Conservation (phyloP, 2,113 vertebrate species). For the Poeciliopsis turrubarensis region DNA sequence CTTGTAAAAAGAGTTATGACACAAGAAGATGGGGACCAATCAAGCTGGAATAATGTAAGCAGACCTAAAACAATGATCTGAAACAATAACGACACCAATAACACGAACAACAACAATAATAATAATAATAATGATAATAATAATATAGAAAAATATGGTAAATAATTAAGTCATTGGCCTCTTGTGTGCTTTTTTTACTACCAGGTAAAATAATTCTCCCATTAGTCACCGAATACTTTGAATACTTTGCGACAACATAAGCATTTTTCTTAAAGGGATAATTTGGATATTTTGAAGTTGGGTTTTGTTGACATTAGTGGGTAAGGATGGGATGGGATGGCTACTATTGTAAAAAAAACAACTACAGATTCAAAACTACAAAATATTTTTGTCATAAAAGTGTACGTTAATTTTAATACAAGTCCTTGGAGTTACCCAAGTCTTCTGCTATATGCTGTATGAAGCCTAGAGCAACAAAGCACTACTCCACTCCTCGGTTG, state of each 20-base stretch:
- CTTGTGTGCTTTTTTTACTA: neutral
- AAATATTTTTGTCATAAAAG: neutral
- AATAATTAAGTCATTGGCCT: no score
- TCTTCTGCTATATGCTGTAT: no score
- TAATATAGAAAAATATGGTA: no score
- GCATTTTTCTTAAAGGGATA: neutral
- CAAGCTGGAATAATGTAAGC: neutral
- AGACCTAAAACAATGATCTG: neutral
- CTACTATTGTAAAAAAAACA: neutral
- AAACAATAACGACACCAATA: neutral
- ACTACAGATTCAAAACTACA: no score
- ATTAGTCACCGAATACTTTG: neutral
- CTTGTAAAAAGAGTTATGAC: slow-evolving; percentile 14
- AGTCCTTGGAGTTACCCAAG: no score
- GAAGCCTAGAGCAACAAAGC: no score
- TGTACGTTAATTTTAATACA: no score
- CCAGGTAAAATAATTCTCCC: neutral
- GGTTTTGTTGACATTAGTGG: neutral
- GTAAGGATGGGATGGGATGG: neutral
- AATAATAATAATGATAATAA: no score
- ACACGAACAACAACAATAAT: neutral
- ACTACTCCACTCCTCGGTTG: no score
- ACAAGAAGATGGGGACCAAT: slow-evolving; percentile 10
- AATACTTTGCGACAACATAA: neutral
- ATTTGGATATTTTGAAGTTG: neutral